Evolutionary conservation across 1,140 invertebrate species (phyloP).

Genomic region (Geopemphigus sp.): DNA sequence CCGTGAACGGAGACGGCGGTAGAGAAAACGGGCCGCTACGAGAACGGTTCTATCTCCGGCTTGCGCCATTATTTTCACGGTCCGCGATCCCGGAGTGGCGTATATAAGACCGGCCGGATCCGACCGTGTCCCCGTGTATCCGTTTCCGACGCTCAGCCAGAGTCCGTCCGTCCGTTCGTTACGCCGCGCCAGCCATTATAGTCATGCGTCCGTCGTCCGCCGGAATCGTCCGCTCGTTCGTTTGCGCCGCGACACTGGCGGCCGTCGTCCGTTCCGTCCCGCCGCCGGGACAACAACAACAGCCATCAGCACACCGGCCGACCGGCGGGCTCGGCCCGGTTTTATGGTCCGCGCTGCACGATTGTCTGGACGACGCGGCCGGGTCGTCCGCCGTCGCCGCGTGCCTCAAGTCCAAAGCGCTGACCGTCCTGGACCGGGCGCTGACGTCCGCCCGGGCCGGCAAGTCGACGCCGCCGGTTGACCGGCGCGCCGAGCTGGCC

Average conservation of each 20-base stretch:
- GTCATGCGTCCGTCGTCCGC: neutral
- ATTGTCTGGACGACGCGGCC: neutral
- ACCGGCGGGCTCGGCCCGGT: neutral
- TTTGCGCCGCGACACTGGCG: neutral
- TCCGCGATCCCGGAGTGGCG: neutral
- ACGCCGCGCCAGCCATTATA: too few species aligned
- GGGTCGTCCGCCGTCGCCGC: neutral
- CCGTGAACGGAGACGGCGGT: too few species aligned
- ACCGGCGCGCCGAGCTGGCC: neutral
- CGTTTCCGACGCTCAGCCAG: neutral
- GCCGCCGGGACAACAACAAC: neutral
- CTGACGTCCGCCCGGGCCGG: neutral
- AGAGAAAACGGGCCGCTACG: too few species aligned
- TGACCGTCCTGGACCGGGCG: conserved; percentile 4
- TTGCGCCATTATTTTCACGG: conserved; percentile 13
- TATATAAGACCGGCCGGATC: neutral
- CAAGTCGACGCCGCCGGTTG: neutral
- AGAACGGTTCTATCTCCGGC: too few species aligned
- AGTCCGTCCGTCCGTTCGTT: neutral
- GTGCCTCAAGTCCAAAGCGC: conserved; percentile 30
- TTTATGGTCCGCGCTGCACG: conserved; percentile 24
- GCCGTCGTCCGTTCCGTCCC: neutral
- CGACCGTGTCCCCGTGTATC: neutral
- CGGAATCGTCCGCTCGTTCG: neutral
- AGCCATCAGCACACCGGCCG: neutral